Evolutionary conservation across 2,888 invertebrate genomes (phyloP), one percentile per base, ranked within the genome.

Genomic region (Dexiosoma caninum): DNA sequence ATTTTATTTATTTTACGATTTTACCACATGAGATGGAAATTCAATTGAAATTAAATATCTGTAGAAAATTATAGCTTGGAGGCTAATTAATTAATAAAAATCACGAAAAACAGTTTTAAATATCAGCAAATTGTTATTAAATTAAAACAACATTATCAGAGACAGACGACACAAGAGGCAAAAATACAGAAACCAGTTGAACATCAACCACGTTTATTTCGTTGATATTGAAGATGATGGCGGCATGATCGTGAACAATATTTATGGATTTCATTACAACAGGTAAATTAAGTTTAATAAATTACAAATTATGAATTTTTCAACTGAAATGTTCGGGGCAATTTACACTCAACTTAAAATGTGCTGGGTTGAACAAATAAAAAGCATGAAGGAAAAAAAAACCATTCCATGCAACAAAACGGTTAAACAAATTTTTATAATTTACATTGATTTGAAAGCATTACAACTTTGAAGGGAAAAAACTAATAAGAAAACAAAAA

Each of bases 61-160:
- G 23, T 37, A 23, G 37, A 23, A 64, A 70, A 37, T 67, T 60
- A 64, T 77, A 37, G 72, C 77, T 55, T 57, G 21, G 55, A 57
- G 81, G 23, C 51, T 69, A 77, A 72, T 81, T 81, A 81, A 81
- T 81, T 81, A 81, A 81, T 81, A 81, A 72, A 72, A 77, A 81
- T 81, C 81, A 81, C 81, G 81, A 81, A 72, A 35, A 81, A 67
- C 51, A 27, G 46, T 64, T 77, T 77, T 67, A 67, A 75, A 67
- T 67, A 67, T 60, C 59, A 75, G 42, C 66, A 77, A 77, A 70
- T 64, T 77, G 49, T 70, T 70, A 70, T 77, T 70, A 16, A 77
- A 77, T 77, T 72, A 64, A 81, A 77, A 81, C 55, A 80, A 76
- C 59, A 40, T 59, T 21, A 44, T 19, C 32, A 12, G 10, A 55